Conservation (phyloP, 2,888 invertebrate genomes). For the Idaea biselata region DNA sequence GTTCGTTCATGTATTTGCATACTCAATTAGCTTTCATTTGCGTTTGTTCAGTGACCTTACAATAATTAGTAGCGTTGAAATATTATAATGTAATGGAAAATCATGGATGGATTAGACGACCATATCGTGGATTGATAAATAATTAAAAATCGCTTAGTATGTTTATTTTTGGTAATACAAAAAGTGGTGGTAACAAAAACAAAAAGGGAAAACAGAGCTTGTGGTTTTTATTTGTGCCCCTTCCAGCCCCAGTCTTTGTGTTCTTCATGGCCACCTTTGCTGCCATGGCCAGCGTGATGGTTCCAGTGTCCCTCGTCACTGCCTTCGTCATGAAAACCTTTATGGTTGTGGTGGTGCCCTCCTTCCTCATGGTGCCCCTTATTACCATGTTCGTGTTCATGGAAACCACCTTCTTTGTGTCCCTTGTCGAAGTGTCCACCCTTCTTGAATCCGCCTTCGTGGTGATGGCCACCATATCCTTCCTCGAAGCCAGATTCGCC, state of each 20-base stretch:
- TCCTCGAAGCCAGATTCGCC: conserved; percentile 90
- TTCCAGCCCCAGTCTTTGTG: conserved; percentile 89
- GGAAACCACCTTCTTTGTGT: conserved; percentile 86
- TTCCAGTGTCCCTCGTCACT: conserved; percentile 87
- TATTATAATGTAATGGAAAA: neutral
- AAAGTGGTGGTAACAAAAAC: conserved; percentile 59
- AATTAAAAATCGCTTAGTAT: conserved; percentile 26
- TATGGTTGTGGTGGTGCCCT: conserved; percentile 87
- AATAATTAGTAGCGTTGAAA: conserved; percentile 11
- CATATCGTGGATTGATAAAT: conserved; percentile 1
- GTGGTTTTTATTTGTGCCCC: conserved; percentile 54
- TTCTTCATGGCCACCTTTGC: conserved; percentile 88
- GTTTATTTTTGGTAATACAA: conserved; percentile 54
- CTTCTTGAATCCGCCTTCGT: conserved; percentile 88
- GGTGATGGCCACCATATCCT: conserved; percentile 88
- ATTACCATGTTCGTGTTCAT: conserved; percentile 88
- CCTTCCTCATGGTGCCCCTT: conserved; percentile 90
- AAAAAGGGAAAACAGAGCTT: conserved; percentile 17
- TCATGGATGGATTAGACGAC: neutral
- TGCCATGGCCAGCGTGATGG: conserved; percentile 85
- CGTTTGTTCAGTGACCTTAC: neutral
- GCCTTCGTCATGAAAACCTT: conserved; percentile 88
- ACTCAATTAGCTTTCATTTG: neutral
- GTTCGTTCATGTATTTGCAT: neutral
- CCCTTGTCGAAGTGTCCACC: conserved; percentile 90